Conservation (phyloP, 2,888 invertebrate genomes). For the Lingula anatina region DNA sequence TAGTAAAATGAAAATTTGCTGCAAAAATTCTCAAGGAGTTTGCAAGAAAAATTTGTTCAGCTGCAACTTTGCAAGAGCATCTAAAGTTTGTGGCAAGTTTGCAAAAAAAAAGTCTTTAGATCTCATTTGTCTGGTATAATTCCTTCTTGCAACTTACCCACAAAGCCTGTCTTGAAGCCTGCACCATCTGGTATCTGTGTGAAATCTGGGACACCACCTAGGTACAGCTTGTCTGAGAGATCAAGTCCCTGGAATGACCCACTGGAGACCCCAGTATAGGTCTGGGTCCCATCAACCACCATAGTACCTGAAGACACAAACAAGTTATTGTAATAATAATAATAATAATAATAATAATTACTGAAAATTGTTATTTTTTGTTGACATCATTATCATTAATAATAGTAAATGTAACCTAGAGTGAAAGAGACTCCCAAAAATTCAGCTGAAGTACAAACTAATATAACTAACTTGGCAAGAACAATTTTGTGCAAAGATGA, state of each 20-base stretch:
- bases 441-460: too few relatives aligned
- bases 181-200: slow-evolving; percentile 60
- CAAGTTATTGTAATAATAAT: too few relatives aligned
- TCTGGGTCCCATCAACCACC: slow-evolving; percentile 36
- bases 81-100: neutral
- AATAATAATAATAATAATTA: too few relatives aligned
- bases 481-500: too few relatives aligned
- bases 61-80: neutral
- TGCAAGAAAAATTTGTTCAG: neutral
- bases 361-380: too few relatives aligned
- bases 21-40: too few relatives aligned
- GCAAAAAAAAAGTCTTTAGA: too few relatives aligned
- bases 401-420: too few relatives aligned
- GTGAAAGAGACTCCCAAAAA: too few relatives aligned
- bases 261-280: slow-evolving; percentile 56
- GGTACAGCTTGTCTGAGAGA: slow-evolving; percentile 70
- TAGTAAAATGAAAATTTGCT: too few relatives aligned
- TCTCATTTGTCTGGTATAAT: slow-evolving; percentile 17
- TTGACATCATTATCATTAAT: too few relatives aligned
- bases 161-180: slow-evolving; percentile 66
- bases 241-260: slow-evolving; percentile 72
- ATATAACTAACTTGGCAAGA: too few relatives aligned
- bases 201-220: slow-evolving; percentile 73
- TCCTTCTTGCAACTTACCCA: slow-evolving; percentile 58
- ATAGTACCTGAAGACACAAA: slow-evolving; percentile 43